Evolutionary conservation across 2,888 invertebrate genomes (phyloP), one percentile per base, ranked within the genome.

Genomic region (Tipula confusa): DNA sequence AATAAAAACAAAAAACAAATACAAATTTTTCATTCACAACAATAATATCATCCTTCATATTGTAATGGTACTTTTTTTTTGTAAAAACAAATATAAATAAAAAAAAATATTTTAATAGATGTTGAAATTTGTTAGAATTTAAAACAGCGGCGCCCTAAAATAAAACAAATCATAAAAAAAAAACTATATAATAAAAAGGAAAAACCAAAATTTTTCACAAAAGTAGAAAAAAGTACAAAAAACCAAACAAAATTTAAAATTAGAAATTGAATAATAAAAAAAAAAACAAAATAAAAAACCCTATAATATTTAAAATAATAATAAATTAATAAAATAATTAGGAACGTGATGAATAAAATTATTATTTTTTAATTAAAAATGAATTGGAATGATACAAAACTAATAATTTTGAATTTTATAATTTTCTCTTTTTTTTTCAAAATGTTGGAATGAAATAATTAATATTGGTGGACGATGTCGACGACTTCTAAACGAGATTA

Each of bases 201-300:
- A 24, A 64, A 64, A 64, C 6, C 64, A 64, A 9, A 64, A 24
- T 24, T 64, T 64, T 24, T 64, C 64, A 64, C 64, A 64, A 24
- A 24, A 7, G 64, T 64, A 64, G 64, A 64, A 64, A 64, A 24
- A 64, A 64, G 64, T 64, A 64, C 64, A 64, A 64, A 48, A 64
- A 64, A 64, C 64, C 64, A 64, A 64, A 64, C 64, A 64, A 64
- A 64, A 64, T 64, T 64, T 64, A 64, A 64, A 64, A 64, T 24
- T 64, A 64, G 64, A 64, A 43, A 24, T 64, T 64, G 24, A 24
- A 64, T 64, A 24, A 64, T 24, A 15, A 64, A 64, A 24, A 64
- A 24, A 24, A 9, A 64, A 64, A 24, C 24, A 64, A 64, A 64
- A 24, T 64, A 64, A n/a, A n/a, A n/a, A n/a, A n/a, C n/a, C n/a